Percentiles rank a stretch among this genome's conserved stretches.
phyloP scores from a whole-genome alignment of 2,888 invertebrate species.

The Latheticus oryzae region DNA sequence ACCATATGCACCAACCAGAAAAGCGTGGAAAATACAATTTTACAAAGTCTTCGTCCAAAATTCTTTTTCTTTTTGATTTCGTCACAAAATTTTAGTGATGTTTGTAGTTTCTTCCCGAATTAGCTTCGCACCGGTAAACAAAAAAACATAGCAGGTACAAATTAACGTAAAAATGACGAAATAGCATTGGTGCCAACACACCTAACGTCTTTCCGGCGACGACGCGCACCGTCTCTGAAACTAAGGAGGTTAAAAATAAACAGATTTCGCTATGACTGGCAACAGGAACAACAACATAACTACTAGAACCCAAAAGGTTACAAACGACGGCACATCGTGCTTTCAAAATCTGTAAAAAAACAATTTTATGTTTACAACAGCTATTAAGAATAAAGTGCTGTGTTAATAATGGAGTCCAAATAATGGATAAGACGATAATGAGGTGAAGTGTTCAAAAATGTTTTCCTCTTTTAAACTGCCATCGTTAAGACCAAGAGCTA shows the following conservation, averaged over 20 bases:
- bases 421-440: constrained; percentile 38
- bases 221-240: constrained; percentile 53
- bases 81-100: constrained; percentile 16
- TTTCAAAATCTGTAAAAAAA: too few relatives aligned
- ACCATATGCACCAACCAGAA: constrained; percentile 26
- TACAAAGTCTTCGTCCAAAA: too few relatives aligned
- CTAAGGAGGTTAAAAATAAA: constrained; percentile 60
- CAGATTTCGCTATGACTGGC: constrained; percentile 56
- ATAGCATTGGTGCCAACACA: constrained; percentile 43
- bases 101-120: constrained; percentile 10
- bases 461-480: constrained; percentile 71
- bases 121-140: not conserved
- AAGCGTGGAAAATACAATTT: constrained; percentile 17
- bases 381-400: constrained; percentile 45
- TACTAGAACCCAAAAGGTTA: constrained; percentile 31
- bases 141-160: constrained; percentile 18
- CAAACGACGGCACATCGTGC: constrained; percentile 7
- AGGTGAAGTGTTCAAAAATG: constrained; percentile 60
- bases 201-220: constrained; percentile 52
- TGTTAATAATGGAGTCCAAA: constrained; percentile 44
- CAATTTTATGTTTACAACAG: constrained; percentile 44
- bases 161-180: constrained; percentile 22
- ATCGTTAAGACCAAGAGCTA: constrained; percentile 67
- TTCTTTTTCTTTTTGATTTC: constrained; percentile 1
- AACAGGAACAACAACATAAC: constrained; percentile 48